Evolutionary conservation across 1,140 invertebrate genomes (phyloP), one percentile per base, ranked within the genome.

Genomic region (Oryctes rhinoceros): DNA sequence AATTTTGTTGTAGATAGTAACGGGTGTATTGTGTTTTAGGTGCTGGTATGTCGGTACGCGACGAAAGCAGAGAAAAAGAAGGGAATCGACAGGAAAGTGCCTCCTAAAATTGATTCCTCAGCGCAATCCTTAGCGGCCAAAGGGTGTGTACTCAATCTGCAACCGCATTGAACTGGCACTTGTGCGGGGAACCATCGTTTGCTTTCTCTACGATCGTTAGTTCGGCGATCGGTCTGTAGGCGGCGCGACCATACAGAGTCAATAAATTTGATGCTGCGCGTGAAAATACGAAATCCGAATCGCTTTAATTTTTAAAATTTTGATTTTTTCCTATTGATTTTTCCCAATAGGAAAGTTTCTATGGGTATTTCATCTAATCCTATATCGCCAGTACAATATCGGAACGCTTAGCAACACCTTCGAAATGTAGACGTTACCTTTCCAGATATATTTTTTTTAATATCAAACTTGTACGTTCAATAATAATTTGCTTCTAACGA

Each of bases 111-210:
- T 76, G 87, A 91, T 86, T 89, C 90, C 49, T 87, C 88, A 76
- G 89, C 89, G 53, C 86, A 90, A 85, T 91, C 91, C 65, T 85
- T 93, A 77, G 88, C 89, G 77, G 86, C 90, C 3, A 90, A 90
- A 90, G 92, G 92, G 91, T 92, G 89, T 86, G 84, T 87, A 84
- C 80, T 78, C 35, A 49, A 48, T 59, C 81, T 82, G 75, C 47
- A 82, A 81, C 83, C 82, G 76, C 79, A 85, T 84, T 82, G 79
- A 84, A 85, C 84, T 86, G 83, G 80, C 82, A 84, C 82, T 85
- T 81, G 78, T 81, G 80, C 81, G 81, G 83, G 84, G 78, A 83
- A 83, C 85, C 84, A 84, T 85, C 79, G 47, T 80, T 82, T 82
- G 83, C 84, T 86, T 84, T 85, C 83, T 78, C 81, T 82, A 53